These are phyloP conservation scores for Rhodophaea formosa DNA, from an alignment of 2,888 invertebrate species.

Conservation along the genomic window DNA sequence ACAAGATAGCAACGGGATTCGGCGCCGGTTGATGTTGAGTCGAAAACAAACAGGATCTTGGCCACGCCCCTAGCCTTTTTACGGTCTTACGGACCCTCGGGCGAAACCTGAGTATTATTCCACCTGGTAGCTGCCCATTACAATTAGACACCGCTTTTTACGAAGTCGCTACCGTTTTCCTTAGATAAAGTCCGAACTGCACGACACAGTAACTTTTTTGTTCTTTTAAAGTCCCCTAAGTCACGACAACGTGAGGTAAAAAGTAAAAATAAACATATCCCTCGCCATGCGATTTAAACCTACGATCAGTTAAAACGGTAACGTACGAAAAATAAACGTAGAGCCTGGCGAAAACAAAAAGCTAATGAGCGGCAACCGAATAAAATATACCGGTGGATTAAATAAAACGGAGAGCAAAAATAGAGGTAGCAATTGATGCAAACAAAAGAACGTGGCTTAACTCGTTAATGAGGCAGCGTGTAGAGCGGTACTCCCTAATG, in stretches of 20 bases:
- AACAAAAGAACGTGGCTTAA: conserved; percentile 38
- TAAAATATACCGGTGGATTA: conserved; percentile 36
- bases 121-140: conserved; percentile 51
- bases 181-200: conserved; percentile 45
- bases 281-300: conserved; percentile 57
- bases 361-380: conserved; percentile 43
- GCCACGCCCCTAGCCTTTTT: conserved; percentile 51
- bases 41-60: conserved; percentile 71
- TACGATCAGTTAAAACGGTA: conserved; percentile 65
- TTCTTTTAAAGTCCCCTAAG: conserved; percentile 45
- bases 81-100: conserved; percentile 48
- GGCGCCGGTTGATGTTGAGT: conserved; percentile 64
- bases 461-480: conserved; percentile 53
- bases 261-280: conserved; percentile 51
- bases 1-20: conserved; percentile 61
- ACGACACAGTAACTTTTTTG: conserved; percentile 44
- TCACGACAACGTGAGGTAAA: conserved; percentile 51
- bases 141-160: conserved; percentile 55
- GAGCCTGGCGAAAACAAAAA: conserved; percentile 54
- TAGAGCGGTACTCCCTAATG: conserved; percentile 41
- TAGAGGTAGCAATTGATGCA: conserved; percentile 39
- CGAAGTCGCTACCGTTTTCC: conserved; percentile 56
- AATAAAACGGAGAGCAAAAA: conserved; percentile 41
- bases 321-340: conserved; percentile 56
- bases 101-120: conserved; percentile 48